Conservation (phyloP, 2,797 vertebrate genomes). For the Oryzias dopingdopingensis region DNA sequence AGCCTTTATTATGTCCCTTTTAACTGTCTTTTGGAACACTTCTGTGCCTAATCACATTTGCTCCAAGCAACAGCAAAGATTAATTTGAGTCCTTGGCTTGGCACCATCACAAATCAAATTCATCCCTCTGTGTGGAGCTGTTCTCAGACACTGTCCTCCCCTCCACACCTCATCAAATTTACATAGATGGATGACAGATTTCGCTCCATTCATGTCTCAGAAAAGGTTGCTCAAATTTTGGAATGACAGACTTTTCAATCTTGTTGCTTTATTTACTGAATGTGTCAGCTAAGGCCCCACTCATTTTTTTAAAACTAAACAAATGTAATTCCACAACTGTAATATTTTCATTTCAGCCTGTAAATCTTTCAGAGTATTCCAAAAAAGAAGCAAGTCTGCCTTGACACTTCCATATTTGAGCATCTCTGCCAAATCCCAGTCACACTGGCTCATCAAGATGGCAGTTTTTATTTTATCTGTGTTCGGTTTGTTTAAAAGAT, state of each 20-base stretch:
- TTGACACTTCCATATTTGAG: slow-evolving; percentile 10
- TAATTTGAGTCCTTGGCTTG: slow-evolving; percentile 26
- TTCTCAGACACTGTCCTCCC: slow-evolving; percentile 21
- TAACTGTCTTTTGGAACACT: slow-evolving; percentile 24
- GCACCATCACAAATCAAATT: slow-evolving; percentile 32
- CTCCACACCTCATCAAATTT: slow-evolving; percentile 35
- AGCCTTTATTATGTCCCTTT: slow-evolving; percentile 23
- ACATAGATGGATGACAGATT: slow-evolving; percentile 23
- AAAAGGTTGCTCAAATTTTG: slow-evolving; percentile 25
- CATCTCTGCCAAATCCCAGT: slow-evolving; percentile 21
- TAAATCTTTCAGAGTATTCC: slow-evolving; percentile 7
- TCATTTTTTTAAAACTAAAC: slow-evolving; percentile 29
- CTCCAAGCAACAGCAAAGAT: slow-evolving; percentile 24
- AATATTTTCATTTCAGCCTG: slow-evolving; percentile 15
- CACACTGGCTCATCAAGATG: slow-evolving; percentile 10
- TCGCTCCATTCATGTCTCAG: slow-evolving; percentile 10
- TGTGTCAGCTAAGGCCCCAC: slow-evolving; percentile 18
- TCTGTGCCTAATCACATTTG: slow-evolving; percentile 24
- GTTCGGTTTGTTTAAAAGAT: slow-evolving; percentile 12
- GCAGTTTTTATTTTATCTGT: slow-evolving; percentile 29
- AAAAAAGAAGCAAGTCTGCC: slow-evolving; percentile 15
- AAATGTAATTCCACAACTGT: slow-evolving; percentile 30
- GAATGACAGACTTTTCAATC: slow-evolving; percentile 27
- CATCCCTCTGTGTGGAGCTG: slow-evolving; percentile 7
- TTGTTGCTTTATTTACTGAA: slow-evolving; percentile 23